These are phyloP conservation scores for Centrocercus urophasianus DNA, from an alignment of 2,113 vertebrate species.

Conservation along the genomic window DNA sequence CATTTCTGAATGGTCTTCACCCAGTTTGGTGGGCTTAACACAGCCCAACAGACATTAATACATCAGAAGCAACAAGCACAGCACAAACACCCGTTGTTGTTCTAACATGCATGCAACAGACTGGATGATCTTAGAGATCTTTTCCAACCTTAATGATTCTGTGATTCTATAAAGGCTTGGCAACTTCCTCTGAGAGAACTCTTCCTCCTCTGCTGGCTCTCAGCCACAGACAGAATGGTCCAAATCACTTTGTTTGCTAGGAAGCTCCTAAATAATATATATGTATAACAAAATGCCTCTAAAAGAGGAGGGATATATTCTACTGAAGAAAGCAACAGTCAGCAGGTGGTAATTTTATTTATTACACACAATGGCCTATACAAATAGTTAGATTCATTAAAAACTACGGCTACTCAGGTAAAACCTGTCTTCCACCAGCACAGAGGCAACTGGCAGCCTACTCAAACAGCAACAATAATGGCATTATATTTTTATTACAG, in stretches of 20 bases:
- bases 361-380: background rate
- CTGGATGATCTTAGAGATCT: too few relatives aligned
- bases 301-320: background rate
- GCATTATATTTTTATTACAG: background rate
- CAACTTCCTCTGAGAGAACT: background rate
- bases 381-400: background rate
- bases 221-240: background rate
- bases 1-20: too few relatives aligned
- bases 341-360: background rate
- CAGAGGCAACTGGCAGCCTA: background rate
- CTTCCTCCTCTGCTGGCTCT: background rate
- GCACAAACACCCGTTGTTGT: too few relatives aligned
- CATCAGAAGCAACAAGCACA: too few relatives aligned
- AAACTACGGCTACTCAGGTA: background rate
- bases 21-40: too few relatives aligned
- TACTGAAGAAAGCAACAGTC: background rate
- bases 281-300: accelerated
- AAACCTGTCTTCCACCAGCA: background rate
- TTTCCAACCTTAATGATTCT: too few relatives aligned
- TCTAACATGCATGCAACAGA: too few relatives aligned
- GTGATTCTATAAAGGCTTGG: background rate
- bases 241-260: background rate
- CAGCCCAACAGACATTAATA: too few relatives aligned
- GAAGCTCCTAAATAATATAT: background rate
- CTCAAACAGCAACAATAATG: background rate